Percentiles rank a stretch among this genome's conserved stretches.
Evolutionary conservation across 2,113 vertebrate species (phyloP).

Genomic region (Climacteris rufus): DNA sequence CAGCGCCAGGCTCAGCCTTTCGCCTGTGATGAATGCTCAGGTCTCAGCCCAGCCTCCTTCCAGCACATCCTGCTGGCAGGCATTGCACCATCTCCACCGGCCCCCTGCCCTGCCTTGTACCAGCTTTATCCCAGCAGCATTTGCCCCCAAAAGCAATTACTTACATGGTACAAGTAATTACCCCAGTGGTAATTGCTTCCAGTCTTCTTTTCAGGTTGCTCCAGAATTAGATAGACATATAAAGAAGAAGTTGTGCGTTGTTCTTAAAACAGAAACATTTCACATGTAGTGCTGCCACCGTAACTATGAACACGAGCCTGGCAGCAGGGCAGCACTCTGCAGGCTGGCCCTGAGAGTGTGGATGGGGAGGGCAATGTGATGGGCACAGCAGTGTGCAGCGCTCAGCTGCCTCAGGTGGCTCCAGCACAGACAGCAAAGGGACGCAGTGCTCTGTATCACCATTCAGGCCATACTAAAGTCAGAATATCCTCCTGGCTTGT

Average conservation of each 20-base stretch:
- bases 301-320: not conserved
- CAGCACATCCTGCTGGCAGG: not conserved
- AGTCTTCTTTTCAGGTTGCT: not conserved
- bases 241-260: not conserved
- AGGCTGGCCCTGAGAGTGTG: rapidly evolving
- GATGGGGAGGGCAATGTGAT: rapidly evolving
- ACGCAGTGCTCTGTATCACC: not conserved
- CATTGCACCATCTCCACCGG: rapidly evolving
- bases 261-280: not conserved
- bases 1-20: not conserved
- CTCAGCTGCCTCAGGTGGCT: not conserved
- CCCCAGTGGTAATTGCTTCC: not conserved
- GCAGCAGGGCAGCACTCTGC: not conserved
- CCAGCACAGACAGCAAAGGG: not conserved
- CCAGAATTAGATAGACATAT: not conserved
- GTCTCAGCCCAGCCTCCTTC: not conserved
- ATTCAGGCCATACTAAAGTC: not conserved
- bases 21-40: not conserved
- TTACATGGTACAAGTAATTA: not conserved
- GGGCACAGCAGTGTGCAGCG: not conserved
- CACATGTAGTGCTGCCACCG: not conserved
- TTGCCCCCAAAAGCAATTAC: not conserved
- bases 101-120: not conserved
- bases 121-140: not conserved
- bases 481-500: not conserved